phyloP scores from a whole-genome alignment of 2,797 vertebrate species.

The Hoplostethus mediterraneus region DNA sequence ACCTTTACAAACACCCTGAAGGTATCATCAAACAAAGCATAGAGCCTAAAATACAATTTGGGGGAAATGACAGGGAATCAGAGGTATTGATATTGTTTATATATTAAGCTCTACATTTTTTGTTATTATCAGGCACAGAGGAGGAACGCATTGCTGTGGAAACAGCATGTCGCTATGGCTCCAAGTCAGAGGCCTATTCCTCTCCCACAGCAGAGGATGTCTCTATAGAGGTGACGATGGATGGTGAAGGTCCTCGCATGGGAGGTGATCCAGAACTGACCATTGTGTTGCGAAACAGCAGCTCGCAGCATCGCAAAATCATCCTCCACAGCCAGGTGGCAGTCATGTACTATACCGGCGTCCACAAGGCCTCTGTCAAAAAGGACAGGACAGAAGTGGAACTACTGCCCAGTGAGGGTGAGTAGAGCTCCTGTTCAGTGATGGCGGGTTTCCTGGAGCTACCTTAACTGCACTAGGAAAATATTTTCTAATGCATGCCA shows the following conservation, averaged over 20 bases:
- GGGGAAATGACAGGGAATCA: not conserved
- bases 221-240: constrained; percentile 81
- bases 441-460: not conserved
- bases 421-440: constrained; percentile 44
- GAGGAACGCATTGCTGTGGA: constrained; percentile 92
- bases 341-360: constrained; percentile 93
- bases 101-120: not conserved
- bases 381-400: constrained; percentile 76
- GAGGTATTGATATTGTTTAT: not conserved
- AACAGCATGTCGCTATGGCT: constrained; percentile 87
- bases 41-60: not conserved
- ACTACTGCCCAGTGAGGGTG: constrained; percentile 85
- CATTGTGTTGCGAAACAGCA: constrained; percentile 84
- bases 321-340: constrained; percentile 86
- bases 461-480: not conserved
- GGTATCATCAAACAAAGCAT: constrained; percentile 72
- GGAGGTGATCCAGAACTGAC: constrained; percentile 84
- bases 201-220: constrained; percentile 82
- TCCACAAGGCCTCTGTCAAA: constrained; percentile 85
- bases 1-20: constrained; percentile 91
- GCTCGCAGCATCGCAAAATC: constrained; percentile 80
- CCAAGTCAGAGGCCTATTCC: constrained; percentile 84
- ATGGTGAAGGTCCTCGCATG: constrained; percentile 82
- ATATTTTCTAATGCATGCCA: not conserved
- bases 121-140: constrained; percentile 81